A percentile compares a stretch with the other conserved stretches of the same genome.
Conservation (phyloP, 2,797 vertebrate species). For the Emys orbicularis region DNA sequence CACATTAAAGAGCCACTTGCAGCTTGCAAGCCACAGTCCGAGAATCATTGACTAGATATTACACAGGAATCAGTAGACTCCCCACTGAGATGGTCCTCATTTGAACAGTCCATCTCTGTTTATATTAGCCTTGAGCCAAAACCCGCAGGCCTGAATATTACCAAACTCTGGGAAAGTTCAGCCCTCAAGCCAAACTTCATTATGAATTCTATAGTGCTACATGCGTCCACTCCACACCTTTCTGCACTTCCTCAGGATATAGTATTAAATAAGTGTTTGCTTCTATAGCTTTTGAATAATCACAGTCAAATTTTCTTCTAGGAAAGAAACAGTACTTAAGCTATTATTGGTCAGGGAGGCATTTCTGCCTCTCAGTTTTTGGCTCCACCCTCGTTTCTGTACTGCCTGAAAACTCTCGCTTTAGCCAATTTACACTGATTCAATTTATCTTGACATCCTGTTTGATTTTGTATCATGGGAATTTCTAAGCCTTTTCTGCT, state of each 20-base stretch:
- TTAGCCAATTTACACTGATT: background rate
- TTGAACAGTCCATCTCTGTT: background rate
- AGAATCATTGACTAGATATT: background rate
- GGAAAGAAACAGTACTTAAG: background rate
- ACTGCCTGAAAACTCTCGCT: background rate
- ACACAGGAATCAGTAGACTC: background rate
- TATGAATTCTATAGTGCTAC: background rate
- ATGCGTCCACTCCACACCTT: rapidly evolving
- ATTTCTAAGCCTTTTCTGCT: background rate
- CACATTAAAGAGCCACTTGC: no score
- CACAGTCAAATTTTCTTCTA: background rate
- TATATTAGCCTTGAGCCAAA: background rate
- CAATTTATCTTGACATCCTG: background rate
- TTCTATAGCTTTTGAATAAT: background rate
- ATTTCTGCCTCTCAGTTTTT: background rate
- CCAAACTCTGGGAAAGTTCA: background rate
- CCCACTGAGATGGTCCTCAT: background rate
- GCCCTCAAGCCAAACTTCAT: background rate
- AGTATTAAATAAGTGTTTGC: background rate
- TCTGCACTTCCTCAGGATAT: background rate
- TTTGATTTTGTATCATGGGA: background rate
- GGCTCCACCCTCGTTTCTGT: background rate
- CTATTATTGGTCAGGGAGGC: background rate
- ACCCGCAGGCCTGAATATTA: rapidly evolving
- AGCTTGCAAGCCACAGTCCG: no score